Conservation (phyloP, 2,113 vertebrate genomes). For the Microtus montanus region DNA sequence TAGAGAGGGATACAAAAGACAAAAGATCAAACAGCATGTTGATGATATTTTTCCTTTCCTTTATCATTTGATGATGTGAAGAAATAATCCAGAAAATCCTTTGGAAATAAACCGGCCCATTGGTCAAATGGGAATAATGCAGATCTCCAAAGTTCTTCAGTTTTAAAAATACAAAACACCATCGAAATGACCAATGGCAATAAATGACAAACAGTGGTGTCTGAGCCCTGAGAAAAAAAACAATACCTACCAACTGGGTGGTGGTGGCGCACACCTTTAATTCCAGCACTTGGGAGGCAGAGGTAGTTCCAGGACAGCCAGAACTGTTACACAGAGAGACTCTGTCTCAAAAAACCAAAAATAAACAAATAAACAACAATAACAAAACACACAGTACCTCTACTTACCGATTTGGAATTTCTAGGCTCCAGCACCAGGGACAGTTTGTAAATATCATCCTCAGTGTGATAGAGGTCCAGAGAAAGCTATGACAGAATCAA, state of each 20-base stretch:
- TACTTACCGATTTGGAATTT: slow-evolving; percentile 92
- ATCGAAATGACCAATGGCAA: not conserved
- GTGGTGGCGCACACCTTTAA: no score
- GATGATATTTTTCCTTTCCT: not conserved
- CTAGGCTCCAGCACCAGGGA: slow-evolving; percentile 96
- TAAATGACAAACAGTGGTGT: not conserved
- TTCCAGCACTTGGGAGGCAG: no score
- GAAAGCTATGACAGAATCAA: slow-evolving; percentile 90
- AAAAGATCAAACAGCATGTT: not conserved
- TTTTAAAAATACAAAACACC: slow-evolving; percentile 32
- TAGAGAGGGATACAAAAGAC: not conserved
- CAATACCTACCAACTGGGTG: slow-evolving; percentile 73
- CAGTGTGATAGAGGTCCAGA: slow-evolving; percentile 97
- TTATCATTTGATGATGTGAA: not conserved
- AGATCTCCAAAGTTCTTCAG: not conserved
- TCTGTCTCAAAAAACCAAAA: no score
- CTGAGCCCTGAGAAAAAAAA: slow-evolving; percentile 46
- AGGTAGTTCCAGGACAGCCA: no score
- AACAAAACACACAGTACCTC: no score
- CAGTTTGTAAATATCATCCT: slow-evolving; percentile 98
- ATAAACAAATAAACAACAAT: no score
- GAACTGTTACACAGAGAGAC: no score
- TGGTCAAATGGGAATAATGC: slow-evolving; percentile 18
- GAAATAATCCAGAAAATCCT: slow-evolving; percentile 6
- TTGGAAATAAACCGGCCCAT: not conserved